These are phyloP conservation scores for Alloscopus bannaensis DNA, from an alignment of 2,888 invertebrate species.

Conservation along the genomic window DNA sequence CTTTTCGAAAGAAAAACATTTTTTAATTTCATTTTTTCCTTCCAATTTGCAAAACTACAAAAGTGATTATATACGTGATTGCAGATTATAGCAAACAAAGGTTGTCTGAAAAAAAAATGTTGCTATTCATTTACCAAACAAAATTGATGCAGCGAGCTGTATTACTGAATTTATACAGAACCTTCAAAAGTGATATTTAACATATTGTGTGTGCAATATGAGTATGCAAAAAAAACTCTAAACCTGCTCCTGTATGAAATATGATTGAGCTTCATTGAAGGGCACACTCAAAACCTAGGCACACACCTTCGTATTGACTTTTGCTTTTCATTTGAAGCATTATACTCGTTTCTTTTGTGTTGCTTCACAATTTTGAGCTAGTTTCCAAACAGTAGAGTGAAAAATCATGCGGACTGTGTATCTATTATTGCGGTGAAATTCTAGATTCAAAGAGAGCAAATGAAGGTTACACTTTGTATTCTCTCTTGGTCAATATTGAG, in stretches of 20 bases:
- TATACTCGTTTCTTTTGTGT: background rate
- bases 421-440: constrained; percentile 42
- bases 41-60: too few relatives aligned
- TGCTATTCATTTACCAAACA: background rate
- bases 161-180: background rate
- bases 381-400: background rate
- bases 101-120: background rate
- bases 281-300: too few relatives aligned
- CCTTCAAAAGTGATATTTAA: background rate
- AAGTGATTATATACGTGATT: constrained; percentile 27
- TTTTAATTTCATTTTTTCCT: background rate
- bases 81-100: background rate
- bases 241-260: constrained; percentile 10
- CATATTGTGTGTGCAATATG: background rate
- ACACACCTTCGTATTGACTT: too few relatives aligned
- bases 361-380: background rate
- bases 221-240: too few relatives aligned
- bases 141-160: background rate
- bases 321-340: constrained; percentile 13
- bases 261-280: constrained; percentile 9
- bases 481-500: too few relatives aligned
- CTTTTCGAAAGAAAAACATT: constrained; percentile 33
- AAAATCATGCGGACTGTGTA: too few relatives aligned
- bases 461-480: constrained; percentile 34
- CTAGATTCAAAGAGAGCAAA: constrained; percentile 8